Base-by-base conservation (phyloP, 2,113 vertebrate genomes). In the Romanogobio albipinnatus region DNA sequence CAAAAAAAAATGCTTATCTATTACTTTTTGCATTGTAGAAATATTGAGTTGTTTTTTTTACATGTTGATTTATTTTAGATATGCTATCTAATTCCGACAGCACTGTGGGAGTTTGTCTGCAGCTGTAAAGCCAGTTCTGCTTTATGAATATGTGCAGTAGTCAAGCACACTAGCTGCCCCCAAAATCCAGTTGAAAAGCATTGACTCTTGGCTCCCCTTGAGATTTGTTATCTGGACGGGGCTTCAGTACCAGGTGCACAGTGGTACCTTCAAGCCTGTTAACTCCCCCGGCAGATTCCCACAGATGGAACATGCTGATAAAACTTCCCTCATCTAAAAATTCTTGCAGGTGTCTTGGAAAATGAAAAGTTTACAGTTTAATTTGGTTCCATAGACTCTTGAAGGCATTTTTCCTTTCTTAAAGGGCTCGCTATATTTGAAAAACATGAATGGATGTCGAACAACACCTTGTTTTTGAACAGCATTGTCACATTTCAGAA, bases 191-290 rank as follows among this genome's bases (percentile, higher is more conserved):
- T 66, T 61, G 15, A 56, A 82, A 78, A 15, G 56, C 76, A 15
- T 83, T 4, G 11, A 43, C 59, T 87, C 75, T 86, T 89, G 81
- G 82, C 86, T 82, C 64, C 59, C 29, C 29, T 77, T 61, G 36
- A 82, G 87, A 84, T 81, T 82, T 88, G 64, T 89, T 90, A 90
- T 90, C 88, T 73, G 81, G 43, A 73, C 47, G 15, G 79, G 79
- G 80, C 76, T 86, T 84, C 82, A 49, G 88, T 90, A 91, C 88
- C 89, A 88, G 90, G 87, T 86, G 85, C 73, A 9, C 79, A 68
- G 74, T 81, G 87, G 87, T 87, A 90, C 89, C 85, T 86, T 84
- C 85, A 83, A 62, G 58, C 76, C 77, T 5, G 49, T 47, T 71
- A 58, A 49, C 82, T 76, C 79, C 78, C 84, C 59, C 39, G 9